Conservation (phyloP, 2,888 invertebrate genomes). For the Leucania comma region DNA sequence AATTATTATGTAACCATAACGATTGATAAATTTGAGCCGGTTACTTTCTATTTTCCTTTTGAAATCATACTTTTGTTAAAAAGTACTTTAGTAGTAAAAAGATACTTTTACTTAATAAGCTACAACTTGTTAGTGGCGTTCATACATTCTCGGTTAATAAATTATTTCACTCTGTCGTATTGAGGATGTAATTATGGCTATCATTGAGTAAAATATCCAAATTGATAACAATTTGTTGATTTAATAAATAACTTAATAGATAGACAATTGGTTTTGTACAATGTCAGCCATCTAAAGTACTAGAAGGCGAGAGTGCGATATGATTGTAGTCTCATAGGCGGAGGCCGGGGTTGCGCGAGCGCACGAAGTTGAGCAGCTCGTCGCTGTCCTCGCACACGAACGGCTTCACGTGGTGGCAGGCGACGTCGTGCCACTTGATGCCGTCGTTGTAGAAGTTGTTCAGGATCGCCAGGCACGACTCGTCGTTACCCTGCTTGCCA, state of each 20-base stretch:
- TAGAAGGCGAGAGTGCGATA: conserved; percentile 73
- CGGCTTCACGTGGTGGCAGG: conserved; percentile 96
- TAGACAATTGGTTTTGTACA: conserved; percentile 88
- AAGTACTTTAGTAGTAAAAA: too few species aligned
- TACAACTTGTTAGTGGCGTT: conserved; percentile 10
- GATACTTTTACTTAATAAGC: neutral
- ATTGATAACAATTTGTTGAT: conserved; percentile 63
- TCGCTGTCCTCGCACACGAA: conserved; percentile 98
- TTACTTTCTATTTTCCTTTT: neutral
- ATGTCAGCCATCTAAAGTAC: conserved; percentile 82
- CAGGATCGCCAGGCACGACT: conserved; percentile 96
- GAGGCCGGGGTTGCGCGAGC: conserved; percentile 96
- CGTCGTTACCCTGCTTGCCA: conserved; percentile 94
- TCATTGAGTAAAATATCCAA: conserved; percentile 63
- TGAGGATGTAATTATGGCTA: conserved; percentile 60
- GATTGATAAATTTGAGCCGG: neutral
- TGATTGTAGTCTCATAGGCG: conserved; percentile 91
- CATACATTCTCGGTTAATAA: conserved; percentile 6
- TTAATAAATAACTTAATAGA: conserved; percentile 88
- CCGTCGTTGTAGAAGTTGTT: conserved; percentile 98
- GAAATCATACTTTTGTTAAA: neutral
- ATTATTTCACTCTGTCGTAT: conserved; percentile 47
- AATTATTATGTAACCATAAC: neutral
- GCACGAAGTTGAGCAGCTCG: conserved; percentile 96
- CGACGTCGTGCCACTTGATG: conserved; percentile 96